Percentiles rank a stretch among this genome's conserved stretches.
Conservation (phyloP, 2,888 invertebrate species). For the Buathra laborator region DNA sequence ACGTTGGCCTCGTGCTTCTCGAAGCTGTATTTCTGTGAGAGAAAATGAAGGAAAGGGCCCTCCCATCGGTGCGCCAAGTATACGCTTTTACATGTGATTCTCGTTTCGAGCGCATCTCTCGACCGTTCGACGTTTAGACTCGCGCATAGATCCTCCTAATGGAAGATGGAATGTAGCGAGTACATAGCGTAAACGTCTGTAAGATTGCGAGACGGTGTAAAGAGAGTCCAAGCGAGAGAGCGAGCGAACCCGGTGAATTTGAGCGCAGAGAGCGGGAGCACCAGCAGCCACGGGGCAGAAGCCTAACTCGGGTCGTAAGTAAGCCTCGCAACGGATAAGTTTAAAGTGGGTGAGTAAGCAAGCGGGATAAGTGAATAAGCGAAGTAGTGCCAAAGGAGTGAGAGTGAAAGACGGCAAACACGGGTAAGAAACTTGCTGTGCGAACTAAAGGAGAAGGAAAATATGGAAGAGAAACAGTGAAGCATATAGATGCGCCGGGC, state of each 20-base stretch:
- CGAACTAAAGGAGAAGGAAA: conserved; percentile 45
- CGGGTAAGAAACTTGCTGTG: conserved; percentile 13
- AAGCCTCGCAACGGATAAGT: conserved; percentile 72
- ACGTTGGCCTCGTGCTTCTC: conserved; percentile 53
- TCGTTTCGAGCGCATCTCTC: conserved; percentile 58
- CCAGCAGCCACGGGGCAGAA: conserved; percentile 33
- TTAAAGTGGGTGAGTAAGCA: conserved; percentile 79
- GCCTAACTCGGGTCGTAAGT: conserved; percentile 74
- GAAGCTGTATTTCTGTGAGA: conserved; percentile 50
- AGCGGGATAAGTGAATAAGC: conserved; percentile 72
- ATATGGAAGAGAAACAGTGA: conserved; percentile 9
- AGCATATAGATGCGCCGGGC: not conserved
- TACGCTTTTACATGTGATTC: conserved; percentile 46
- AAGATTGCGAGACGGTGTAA: conserved; percentile 70
- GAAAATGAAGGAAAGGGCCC: not conserved
- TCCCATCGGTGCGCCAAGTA: conserved; percentile 58
- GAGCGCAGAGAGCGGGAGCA: conserved; percentile 9
- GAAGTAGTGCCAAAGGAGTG: conserved; percentile 55
- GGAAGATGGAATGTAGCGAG: conserved; percentile 79
- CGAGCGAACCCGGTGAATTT: conserved; percentile 62
- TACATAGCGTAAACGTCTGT: conserved; percentile 78
- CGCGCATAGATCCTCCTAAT: conserved; percentile 75
- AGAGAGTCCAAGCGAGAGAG: conserved; percentile 1
- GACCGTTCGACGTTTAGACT: conserved; percentile 58
- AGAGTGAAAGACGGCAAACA: conserved; percentile 64